Evolutionary conservation across 2,888 invertebrate genomes (phyloP).

Genomic region (Pimpla rufipes): DNA sequence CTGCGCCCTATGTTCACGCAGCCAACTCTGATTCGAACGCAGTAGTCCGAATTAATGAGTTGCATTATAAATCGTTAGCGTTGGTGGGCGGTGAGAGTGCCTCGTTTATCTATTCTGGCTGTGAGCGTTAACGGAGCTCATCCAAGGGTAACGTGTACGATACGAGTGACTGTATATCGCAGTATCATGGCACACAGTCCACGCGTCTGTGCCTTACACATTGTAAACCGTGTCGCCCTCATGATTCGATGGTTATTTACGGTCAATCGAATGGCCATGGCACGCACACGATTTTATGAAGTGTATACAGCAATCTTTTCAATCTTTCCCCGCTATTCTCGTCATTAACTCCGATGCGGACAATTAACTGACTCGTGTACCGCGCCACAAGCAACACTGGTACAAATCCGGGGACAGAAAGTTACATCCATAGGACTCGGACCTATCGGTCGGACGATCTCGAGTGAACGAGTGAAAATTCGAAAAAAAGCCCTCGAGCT

Average conservation of each 20-base stretch:
- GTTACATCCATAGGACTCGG: neutral
- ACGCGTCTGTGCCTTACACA: conserved; percentile 43
- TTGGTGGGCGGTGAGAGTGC: conserved; percentile 51
- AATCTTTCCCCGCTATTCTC: conserved; percentile 52
- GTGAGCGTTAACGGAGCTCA: conserved; percentile 61
- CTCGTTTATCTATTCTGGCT: conserved; percentile 53
- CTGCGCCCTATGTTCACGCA: conserved; percentile 27
- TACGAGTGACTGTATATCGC: conserved; percentile 16
- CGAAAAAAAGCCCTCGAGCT: conserved; percentile 23
- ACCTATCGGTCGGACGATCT: conserved; percentile 35
- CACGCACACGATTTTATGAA: conserved; percentile 63
- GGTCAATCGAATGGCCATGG: conserved; percentile 56
- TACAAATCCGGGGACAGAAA: neutral
- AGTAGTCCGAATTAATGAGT: conserved; percentile 60
- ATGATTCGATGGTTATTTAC: conserved; percentile 64
- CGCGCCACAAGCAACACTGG: neutral
- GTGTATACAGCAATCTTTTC: conserved; percentile 68
- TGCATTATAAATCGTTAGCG: conserved; percentile 67
- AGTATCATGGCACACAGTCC: neutral
- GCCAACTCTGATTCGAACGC: conserved; percentile 39
- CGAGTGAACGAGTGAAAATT: neutral
- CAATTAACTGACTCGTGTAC: conserved; percentile 45
- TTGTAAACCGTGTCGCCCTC: conserved; percentile 61
- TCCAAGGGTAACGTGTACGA: conserved; percentile 55
- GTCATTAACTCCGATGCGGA: conserved; percentile 53